Evolutionary conservation across 2,888 invertebrate species (phyloP).

Genomic region (Lycocerus yunnanus): DNA sequence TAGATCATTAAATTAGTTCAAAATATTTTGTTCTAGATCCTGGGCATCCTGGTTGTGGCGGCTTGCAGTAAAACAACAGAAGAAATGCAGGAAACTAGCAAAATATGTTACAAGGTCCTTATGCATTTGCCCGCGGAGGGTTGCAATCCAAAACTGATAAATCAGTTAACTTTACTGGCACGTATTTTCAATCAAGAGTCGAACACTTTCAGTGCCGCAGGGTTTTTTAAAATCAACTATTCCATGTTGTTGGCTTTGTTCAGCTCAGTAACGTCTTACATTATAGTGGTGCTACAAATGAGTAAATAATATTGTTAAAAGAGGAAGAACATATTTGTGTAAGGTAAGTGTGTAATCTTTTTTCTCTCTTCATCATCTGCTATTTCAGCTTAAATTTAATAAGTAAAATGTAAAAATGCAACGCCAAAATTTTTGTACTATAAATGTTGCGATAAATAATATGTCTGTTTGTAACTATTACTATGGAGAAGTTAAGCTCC

Average conservation of each 20-base stretch:
- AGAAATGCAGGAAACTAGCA: constrained; percentile 33
- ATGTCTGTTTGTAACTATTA: no score
- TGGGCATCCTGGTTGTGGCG: constrained; percentile 29
- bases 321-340: no score
- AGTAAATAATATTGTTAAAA: background rate
- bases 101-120: constrained; percentile 33
- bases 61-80: constrained; percentile 31
- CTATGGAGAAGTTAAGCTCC: no score
- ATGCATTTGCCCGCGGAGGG: constrained; percentile 25
- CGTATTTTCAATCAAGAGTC: constrained; percentile 6
- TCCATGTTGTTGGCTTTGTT: constrained; percentile 29
- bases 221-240: constrained; percentile 30
- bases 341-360: no score
- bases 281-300: constrained; percentile 32
- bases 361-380: no score
- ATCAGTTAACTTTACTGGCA: constrained; percentile 22
- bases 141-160: background rate
- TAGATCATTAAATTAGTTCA: no score
- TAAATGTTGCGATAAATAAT: no score
- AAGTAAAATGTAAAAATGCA: no score
- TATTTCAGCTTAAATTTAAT: no score
- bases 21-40: constrained; percentile 28
- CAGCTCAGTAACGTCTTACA: constrained; percentile 28
- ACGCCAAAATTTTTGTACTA: no score
- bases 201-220: constrained; percentile 28